Conservation (phyloP, 2,888 invertebrate genomes). For the Schrankia costaestrigalis region DNA sequence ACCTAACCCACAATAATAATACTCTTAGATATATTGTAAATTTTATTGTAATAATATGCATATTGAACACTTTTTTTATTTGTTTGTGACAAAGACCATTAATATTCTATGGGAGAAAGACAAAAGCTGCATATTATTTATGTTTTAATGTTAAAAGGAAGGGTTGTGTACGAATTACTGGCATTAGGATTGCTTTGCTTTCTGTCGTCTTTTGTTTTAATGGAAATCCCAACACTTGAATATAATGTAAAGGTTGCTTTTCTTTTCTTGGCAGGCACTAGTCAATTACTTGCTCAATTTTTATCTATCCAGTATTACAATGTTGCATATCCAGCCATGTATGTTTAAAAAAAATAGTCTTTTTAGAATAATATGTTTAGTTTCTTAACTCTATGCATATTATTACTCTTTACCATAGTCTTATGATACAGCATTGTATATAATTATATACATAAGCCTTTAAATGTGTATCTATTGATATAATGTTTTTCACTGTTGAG, state of each 20-base stretch:
- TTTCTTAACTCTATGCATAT: slow-evolving; percentile 30
- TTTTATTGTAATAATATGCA: slow-evolving; percentile 30
- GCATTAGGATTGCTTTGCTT: too few species aligned
- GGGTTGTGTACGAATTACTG: too few species aligned
- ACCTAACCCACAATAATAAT: slow-evolving; percentile 60
- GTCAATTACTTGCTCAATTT: slow-evolving; percentile 30
- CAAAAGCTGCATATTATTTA: background rate
- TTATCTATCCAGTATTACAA: background rate
- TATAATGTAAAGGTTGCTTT: too few species aligned
- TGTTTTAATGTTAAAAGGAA: too few species aligned
- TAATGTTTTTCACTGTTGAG: slow-evolving; percentile 24
- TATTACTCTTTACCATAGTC: slow-evolving; percentile 19
- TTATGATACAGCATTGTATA: slow-evolving; percentile 18
- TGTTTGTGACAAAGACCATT: slow-evolving; percentile 9
- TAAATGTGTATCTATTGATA: slow-evolving; percentile 25
- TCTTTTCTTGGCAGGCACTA: slow-evolving; percentile 9
- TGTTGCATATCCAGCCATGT: background rate
- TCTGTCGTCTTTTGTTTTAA: too few species aligned
- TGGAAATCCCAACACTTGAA: too few species aligned
- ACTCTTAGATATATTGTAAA: slow-evolving; percentile 9
- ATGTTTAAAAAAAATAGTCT: background rate
- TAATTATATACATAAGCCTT: slow-evolving; percentile 16
- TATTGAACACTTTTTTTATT: slow-evolving; percentile 16
- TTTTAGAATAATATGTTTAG: slow-evolving; percentile 2
- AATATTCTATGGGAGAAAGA: too few species aligned